phyloP scores from a whole-genome alignment of 2,113 vertebrate species.

The Poeciliopsis occidentalis region DNA sequence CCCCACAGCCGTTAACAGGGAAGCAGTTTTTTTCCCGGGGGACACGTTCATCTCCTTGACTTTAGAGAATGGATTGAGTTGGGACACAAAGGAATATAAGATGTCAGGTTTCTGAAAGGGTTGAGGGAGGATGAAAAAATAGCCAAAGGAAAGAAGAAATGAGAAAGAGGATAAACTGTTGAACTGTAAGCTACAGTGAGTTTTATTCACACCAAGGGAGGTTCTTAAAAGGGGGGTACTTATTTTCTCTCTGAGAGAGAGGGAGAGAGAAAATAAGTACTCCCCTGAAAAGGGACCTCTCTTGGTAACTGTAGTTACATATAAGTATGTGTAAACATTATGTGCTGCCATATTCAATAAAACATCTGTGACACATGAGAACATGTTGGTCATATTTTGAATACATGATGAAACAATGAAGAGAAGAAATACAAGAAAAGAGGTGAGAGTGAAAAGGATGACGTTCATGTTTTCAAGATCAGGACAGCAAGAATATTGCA shows the following conservation, averaged over 20 bases:
- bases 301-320: neutral
- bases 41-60: conserved; percentile 60
- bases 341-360: neutral
- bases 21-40: conserved; percentile 52
- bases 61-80: conserved; percentile 49
- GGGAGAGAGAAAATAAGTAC: neutral
- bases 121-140: conserved; percentile 26
- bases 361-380: conserved; percentile 4
- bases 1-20: conserved; percentile 52
- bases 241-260: neutral
- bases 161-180: conserved; percentile 33
- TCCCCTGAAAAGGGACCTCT: neutral
- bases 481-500: neutral
- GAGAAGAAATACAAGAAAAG: neutral
- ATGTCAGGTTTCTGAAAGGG: conserved; percentile 39
- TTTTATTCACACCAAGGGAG: neutral
- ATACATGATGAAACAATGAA: neutral
- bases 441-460: neutral
- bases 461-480: conserved; percentile 1
- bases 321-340: too few relatives aligned
- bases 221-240: neutral
- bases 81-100: conserved; percentile 49
- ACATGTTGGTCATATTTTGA: neutral
- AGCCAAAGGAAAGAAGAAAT: conserved; percentile 27
- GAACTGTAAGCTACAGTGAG: neutral